phyloP scores from a whole-genome alignment of 2,797 vertebrate genomes.

The Australoheros facetus region DNA sequence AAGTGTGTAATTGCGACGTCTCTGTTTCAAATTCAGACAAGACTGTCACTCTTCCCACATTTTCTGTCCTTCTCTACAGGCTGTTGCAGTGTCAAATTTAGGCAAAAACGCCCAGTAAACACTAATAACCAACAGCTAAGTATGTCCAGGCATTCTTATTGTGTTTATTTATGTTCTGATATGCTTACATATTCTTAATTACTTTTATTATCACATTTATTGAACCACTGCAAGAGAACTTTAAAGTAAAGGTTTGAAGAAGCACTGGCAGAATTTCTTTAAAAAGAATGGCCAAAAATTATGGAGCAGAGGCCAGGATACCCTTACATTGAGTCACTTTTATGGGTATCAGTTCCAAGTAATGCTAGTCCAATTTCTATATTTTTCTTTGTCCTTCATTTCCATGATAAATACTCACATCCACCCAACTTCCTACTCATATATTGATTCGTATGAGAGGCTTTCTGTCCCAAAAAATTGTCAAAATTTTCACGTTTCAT shows the following conservation, averaged over 20 bases:
- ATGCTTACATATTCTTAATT: not conserved
- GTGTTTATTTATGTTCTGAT: not conserved
- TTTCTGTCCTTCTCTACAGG: not conserved
- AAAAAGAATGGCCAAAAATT: not conserved
- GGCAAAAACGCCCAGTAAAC: not conserved
- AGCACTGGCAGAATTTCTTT: not conserved
- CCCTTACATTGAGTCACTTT: not conserved
- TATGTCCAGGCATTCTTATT: not conserved
- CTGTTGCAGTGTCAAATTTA: not conserved
- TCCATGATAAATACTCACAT: not conserved
- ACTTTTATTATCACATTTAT: not conserved
- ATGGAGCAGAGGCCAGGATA: not conserved
- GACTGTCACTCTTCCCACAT: not conserved
- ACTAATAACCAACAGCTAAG: not conserved
- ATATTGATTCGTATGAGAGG: not conserved
- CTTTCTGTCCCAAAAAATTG: not conserved
- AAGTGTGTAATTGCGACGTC: not conserved
- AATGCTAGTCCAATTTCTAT: not conserved
- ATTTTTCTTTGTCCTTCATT: no score
- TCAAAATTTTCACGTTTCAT: not conserved
- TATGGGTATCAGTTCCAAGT: not conserved
- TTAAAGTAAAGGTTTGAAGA: not conserved
- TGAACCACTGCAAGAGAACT: not conserved
- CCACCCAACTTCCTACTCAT: not conserved
- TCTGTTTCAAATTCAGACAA: not conserved